Evolutionary conservation across 2,888 invertebrate species (phyloP).

Genomic region (Cecidostiba fungosa): DNA sequence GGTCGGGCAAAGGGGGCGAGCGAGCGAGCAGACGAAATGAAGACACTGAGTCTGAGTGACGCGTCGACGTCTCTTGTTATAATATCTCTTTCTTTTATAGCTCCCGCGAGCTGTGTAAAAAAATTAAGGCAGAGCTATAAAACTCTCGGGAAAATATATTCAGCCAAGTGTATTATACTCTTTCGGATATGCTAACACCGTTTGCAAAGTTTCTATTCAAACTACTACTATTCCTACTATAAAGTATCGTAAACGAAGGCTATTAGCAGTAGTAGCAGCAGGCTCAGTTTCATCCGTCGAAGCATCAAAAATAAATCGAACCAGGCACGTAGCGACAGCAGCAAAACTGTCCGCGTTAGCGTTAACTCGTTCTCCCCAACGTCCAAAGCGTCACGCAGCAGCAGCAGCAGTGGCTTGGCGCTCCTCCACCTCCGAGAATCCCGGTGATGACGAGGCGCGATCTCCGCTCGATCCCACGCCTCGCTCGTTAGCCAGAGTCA

Average conservation of each 20-base stretch:
- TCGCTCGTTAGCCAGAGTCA: constrained; percentile 80
- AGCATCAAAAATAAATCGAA: constrained; percentile 44
- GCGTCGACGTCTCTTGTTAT: constrained; percentile 73
- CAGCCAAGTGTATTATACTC: neutral
- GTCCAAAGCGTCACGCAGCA: constrained; percentile 49
- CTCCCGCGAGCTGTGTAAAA: neutral
- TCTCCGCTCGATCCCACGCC: constrained; percentile 77
- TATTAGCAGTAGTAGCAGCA: neutral
- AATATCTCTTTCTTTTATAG: constrained; percentile 64
- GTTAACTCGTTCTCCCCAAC: constrained; percentile 49
- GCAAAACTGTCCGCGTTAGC: constrained; percentile 49
- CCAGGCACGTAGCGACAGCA: constrained; percentile 51
- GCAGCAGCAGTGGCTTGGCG: constrained; percentile 44
- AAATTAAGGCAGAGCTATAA: neutral
- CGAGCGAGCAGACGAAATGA: constrained; percentile 72
- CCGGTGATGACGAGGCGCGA: constrained; percentile 79
- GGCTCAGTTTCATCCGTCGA: neutral
- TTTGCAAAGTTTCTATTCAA: neutral
- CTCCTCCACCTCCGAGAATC: constrained; percentile 41
- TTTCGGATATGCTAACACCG: neutral
- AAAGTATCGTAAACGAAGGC: constrained; percentile 8
- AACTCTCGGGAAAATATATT: constrained; percentile 7
- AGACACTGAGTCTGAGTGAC: constrained; percentile 77
- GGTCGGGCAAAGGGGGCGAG: constrained; percentile 53
- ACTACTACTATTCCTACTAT: too few species aligned